A percentile compares a stretch with the other conserved stretches of the same genome.
These are phyloP conservation scores for Dasypolia templi DNA, from an alignment of 2,888 invertebrate genomes.

Conservation along the genomic window DNA sequence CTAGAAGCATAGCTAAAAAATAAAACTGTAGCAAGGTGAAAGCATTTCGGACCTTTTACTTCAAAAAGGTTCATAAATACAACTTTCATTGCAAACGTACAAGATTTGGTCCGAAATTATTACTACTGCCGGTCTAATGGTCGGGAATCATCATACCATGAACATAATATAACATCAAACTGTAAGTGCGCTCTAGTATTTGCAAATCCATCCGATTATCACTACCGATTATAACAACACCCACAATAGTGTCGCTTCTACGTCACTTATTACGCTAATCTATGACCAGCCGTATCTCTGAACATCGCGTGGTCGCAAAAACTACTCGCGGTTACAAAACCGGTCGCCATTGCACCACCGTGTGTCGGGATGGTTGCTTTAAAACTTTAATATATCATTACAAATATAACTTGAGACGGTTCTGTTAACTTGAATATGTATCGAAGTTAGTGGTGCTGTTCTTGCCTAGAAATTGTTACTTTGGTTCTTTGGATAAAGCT, in stretches of 20 bases:
- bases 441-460: slow-evolving; percentile 17
- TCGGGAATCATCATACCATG: background rate
- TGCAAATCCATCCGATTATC: background rate
- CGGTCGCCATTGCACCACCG: slow-evolving; percentile 62
- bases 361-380: slow-evolving; percentile 31
- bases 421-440: slow-evolving; percentile 20
- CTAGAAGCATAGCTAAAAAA: background rate
- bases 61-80: background rate
- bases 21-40: background rate
- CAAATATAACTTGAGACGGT: slow-evolving; percentile 27
- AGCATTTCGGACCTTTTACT: background rate
- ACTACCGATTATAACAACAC: background rate
- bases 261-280: slow-evolving; percentile 31
- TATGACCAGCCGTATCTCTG: slow-evolving; percentile 27
- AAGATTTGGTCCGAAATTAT: background rate
- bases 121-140: background rate
- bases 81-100: background rate
- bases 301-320: slow-evolving; percentile 64
- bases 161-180: no score
- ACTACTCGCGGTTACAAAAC: slow-evolving; percentile 61
- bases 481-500: background rate
- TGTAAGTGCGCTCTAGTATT: background rate
- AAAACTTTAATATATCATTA: slow-evolving; percentile 45
- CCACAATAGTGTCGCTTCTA: slow-evolving; percentile 24
- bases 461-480: slow-evolving; percentile 20